phyloP scores from a whole-genome alignment of 2,797 vertebrate species.

The Apogon talboti region DNA sequence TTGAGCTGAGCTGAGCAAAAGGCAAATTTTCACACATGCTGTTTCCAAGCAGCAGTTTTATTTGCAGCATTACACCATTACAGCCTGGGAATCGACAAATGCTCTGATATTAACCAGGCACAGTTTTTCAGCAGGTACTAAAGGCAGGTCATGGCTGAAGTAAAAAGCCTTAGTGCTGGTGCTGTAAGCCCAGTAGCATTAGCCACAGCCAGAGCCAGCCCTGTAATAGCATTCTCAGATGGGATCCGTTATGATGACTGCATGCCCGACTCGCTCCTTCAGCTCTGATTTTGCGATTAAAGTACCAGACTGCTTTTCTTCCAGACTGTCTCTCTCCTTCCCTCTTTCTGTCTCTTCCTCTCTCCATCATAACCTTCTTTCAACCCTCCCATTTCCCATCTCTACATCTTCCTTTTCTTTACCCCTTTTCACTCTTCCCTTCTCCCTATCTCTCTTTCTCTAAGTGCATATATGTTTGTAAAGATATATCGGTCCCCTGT shows the following conservation, averaged over 20 bases:
- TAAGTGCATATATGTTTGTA: conserved; percentile 75
- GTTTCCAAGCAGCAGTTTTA: conserved; percentile 31
- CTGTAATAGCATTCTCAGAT: conserved; percentile 81
- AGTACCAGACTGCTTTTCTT: conserved; percentile 65
- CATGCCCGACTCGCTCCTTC: conserved; percentile 68
- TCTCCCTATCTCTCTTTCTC: conserved; percentile 33
- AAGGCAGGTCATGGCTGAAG: conserved; percentile 70
- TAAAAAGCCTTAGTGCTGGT: conserved; percentile 45
- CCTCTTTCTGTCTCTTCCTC: conserved; percentile 42
- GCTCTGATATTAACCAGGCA: conserved; percentile 60
- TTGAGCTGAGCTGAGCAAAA: conserved; percentile 7
- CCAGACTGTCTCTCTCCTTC: conserved; percentile 44
- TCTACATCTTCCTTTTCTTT: conserved; percentile 32
- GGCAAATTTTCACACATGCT: conserved; percentile 12
- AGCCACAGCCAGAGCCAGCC: conserved; percentile 59
- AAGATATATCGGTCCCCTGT: conserved; percentile 78
- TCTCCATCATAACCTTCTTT: conserved; percentile 42
- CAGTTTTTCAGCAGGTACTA: conserved; percentile 71
- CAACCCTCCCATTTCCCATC: conserved; percentile 44
- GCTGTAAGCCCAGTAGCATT: conserved; percentile 66
- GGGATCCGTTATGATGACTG: conserved; percentile 74
- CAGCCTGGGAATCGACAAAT: conserved; percentile 36
- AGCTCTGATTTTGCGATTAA: conserved; percentile 78
- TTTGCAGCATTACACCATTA: conserved; percentile 7
- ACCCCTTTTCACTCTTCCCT: background rate